Percentiles rank a stretch among this genome's conserved stretches.
Conservation (phyloP, 2,113 vertebrate species). For the Gulo gulo region DNA sequence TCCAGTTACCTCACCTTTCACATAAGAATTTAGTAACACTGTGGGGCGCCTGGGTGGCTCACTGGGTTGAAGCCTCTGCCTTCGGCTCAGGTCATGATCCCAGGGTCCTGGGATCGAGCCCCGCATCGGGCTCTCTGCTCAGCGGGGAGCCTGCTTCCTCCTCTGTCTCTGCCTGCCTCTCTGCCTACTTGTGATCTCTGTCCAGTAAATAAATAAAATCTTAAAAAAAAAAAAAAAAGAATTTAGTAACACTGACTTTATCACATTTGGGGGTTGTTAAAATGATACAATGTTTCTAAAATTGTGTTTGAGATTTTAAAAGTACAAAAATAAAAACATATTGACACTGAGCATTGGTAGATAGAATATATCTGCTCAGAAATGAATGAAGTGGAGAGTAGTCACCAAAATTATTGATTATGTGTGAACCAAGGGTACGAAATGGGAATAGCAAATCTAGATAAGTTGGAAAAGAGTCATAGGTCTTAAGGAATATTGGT, state of each 20-base stretch:
- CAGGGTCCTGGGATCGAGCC: too few relatives aligned
- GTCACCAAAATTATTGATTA: not conserved
- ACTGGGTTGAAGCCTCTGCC: too few relatives aligned
- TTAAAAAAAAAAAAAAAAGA: too few relatives aligned
- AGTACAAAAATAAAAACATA: not conserved
- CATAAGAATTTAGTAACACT: not conserved
- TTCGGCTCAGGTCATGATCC: too few relatives aligned
- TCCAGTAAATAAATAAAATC: too few relatives aligned
- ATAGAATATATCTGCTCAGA: not conserved
- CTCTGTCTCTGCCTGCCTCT: too few relatives aligned
- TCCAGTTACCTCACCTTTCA: not conserved
- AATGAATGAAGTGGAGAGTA: not conserved
- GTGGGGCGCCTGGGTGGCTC: too few relatives aligned
- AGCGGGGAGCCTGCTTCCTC: too few relatives aligned
- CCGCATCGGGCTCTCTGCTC: too few relatives aligned
- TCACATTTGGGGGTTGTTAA: not conserved
- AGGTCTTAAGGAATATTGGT: not conserved
- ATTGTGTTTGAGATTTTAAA: not conserved
- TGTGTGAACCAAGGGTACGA: not conserved
- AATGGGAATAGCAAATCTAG: not conserved
- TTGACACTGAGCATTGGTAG: not conserved
- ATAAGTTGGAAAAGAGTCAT: not conserved
- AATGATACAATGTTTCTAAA: not conserved
- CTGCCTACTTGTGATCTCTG: too few relatives aligned
- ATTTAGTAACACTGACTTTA: not conserved